Percentiles rank a stretch among this genome's conserved stretches.
phyloP scores from a whole-genome alignment of 2,113 vertebrate species.

The Nesogale talazaci region DNA sequence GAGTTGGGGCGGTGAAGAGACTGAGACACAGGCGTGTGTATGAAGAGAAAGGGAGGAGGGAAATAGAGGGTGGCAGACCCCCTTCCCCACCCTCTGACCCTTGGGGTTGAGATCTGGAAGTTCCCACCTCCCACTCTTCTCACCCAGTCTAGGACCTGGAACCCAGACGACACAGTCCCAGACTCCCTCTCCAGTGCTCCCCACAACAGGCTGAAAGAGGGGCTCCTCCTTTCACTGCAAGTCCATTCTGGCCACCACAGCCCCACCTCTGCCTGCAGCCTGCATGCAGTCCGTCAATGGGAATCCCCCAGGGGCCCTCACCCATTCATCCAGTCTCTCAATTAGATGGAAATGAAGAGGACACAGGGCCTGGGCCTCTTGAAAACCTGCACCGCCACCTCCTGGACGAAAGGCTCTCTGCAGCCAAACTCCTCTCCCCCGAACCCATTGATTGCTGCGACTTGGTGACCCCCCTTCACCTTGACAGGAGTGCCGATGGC shows the following conservation, averaged over 20 bases:
- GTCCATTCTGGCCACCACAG: neutral
- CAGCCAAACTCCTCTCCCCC: neutral
- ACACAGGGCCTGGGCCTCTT: neutral
- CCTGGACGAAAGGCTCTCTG: slow-evolving; percentile 7
- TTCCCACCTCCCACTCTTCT: neutral
- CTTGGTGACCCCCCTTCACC: too few relatives aligned
- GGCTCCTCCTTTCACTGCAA: neutral
- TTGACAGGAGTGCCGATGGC: too few relatives aligned
- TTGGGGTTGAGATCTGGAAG: neutral
- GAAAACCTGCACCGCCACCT: slow-evolving; percentile 75
- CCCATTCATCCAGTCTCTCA: neutral
- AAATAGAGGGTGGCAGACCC: neutral
- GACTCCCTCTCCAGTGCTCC: neutral
- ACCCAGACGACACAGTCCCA: neutral
- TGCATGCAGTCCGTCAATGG: neutral
- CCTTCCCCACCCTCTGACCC: neutral
- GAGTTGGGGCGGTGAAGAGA: neutral
- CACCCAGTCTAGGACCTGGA: neutral
- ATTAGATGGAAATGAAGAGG: too few relatives aligned
- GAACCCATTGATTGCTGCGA: too few relatives aligned
- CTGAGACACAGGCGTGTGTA: neutral
- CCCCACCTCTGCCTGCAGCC: fast-evolving
- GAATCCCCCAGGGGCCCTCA: neutral
- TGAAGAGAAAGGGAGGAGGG: neutral
- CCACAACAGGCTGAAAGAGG: fast-evolving